Conservation (phyloP, 2,113 vertebrate genomes). For the Sylvia atricapilla region DNA sequence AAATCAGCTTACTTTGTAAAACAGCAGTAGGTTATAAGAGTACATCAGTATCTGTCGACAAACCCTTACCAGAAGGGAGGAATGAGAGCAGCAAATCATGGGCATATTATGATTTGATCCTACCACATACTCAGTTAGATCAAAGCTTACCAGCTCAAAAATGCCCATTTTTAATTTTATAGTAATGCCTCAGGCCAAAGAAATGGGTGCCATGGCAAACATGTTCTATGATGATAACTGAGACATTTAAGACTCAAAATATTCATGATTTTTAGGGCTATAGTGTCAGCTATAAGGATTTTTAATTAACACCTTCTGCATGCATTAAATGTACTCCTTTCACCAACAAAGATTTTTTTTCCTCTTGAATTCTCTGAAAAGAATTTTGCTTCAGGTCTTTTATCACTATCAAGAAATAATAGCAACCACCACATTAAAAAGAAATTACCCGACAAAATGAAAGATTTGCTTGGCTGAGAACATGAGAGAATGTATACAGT, state of each 20-base stretch:
- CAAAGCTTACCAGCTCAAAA: conserved; percentile 51
- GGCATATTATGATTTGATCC: conserved; percentile 31
- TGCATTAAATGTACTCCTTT: conserved; percentile 48
- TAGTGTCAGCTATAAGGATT: conserved; percentile 46
- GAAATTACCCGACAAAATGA: conserved; percentile 50
- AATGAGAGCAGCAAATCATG: conserved; percentile 33
- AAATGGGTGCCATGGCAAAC: neutral
- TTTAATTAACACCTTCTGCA: conserved; percentile 66
- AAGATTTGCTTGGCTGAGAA: conserved; percentile 51
- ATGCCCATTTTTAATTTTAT: conserved; percentile 54
- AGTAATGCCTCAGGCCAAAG: conserved; percentile 20
- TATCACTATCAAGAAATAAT: conserved; percentile 58
- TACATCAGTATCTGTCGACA: conserved; percentile 38
- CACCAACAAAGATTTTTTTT: conserved; percentile 31
- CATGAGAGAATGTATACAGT: neutral
- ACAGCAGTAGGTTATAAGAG: neutral
- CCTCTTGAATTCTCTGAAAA: conserved; percentile 12
- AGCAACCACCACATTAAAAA: conserved; percentile 58
- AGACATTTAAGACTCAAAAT: conserved; percentile 45
- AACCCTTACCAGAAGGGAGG: conserved; percentile 32
- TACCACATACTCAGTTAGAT: conserved; percentile 40
- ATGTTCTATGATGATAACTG: conserved; percentile 25
- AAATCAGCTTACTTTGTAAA: neutral
- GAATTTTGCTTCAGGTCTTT: conserved; percentile 50
- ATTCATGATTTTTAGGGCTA: conserved; percentile 1